Evolutionary conservation across 2,113 vertebrate genomes (phyloP), one percentile per base, ranked within the genome.

Genomic region (Bufo gargarizans): DNA sequence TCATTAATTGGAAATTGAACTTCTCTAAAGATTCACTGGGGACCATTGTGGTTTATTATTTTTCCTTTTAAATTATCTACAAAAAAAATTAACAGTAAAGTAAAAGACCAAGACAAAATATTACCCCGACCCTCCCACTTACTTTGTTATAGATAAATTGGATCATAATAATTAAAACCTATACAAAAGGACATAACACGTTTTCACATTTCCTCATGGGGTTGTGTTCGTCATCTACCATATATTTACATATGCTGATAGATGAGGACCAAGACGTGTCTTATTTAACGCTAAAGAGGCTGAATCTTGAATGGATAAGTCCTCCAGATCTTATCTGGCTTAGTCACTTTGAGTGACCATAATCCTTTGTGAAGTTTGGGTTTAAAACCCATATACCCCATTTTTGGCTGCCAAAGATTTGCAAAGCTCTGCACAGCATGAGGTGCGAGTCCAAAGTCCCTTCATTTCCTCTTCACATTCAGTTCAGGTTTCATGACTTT

Each of bases 401-500:
- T 84, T 45, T 88, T 82, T 78, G 56, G 87, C 82, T 78, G 72
- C 22, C 55, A 6, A 84, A 67, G 59, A 84, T 79, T 53, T 79
- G 61, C 77, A 56, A 69, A 87, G 61, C 61, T 87, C 16, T 14
- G 69, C 77, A 58, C 61, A 78, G 82, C 87, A 77, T 49, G 82
- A 89, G 82, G 87, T 84, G 74, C 50, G 43, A 77, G 82, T 84
- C 82, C 61, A 84, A 84, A 53, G 74, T 84, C 59, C 72, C 87
- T 89, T 89, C 87, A 89, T 89, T 89, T 89, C 87, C 87, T 89
- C 72, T 89, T 89, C 87, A 89, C 87, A 89, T 89, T 89, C 45
- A 84, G 72, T 56, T 88, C 59, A 69, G 87, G 81, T 89, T 88
- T 78, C n/a, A 69, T 55, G 59, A 77, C 80, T 82, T 17, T 33